Evolutionary conservation across 2,797 vertebrate species (phyloP), one percentile per base, ranked within the genome.

Genomic region (Enteromius treurensis): DNA sequence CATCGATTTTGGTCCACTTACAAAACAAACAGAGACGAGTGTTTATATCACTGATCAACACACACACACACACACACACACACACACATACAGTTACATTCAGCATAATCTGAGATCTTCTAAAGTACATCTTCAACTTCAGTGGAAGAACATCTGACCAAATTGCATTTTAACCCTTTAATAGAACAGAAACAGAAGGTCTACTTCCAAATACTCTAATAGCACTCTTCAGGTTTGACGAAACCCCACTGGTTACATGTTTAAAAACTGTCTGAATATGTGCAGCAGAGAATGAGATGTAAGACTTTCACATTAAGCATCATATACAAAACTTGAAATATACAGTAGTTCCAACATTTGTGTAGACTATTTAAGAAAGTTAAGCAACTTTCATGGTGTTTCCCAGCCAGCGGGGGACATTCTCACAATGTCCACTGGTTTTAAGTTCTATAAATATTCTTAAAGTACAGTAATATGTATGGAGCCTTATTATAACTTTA

Each of bases 1-100:
- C 93, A 95, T 94, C 91, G 93, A 94, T 95, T 86, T 73, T 83
- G 58, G 69, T 87, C 90, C 89, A 90, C 91, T 92, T 93, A 90
- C 86, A 92, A 92, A 93, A 92, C 89, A 91, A 92, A 91, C 90
- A 89, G 45, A 87, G 78, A 73, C 64, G 42, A 60, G 80, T 87
- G 73, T 87, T 85, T 80, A 83, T n/a, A 73, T 76, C 34, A 55
- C 47, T 88, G 74, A 26, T 26, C 26, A 2, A 67, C 14, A 53
- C 45, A 40, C 60, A 23, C 23, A 23, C 34, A 74, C 32, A 55
- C 3, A 40, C 29, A 67, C 14, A 53, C 45, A 40, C 60, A 23
- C 23, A 23, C 34, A 74, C 32, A 55, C 3, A 40, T 21, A 42
- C 21, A 49, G n/a, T 58, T 21, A 29, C 7, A 21, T 21, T 21